These are phyloP conservation scores for Chelonus insularis DNA, from an alignment of 1,140 invertebrate species.

Conservation along the genomic window DNA sequence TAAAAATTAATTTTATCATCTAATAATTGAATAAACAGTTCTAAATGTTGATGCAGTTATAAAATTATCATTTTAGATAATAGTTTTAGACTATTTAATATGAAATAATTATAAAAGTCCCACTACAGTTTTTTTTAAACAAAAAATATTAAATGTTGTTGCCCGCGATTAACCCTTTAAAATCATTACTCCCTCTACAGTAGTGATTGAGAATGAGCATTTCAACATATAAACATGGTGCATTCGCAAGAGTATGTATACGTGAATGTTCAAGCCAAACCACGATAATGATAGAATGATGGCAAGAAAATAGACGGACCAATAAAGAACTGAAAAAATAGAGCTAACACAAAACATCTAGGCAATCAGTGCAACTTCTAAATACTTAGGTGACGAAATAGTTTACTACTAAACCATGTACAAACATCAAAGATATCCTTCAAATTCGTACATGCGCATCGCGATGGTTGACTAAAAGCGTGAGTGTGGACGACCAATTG, in stretches of 20 bases:
- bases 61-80: no score
- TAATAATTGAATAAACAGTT: no score
- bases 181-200: slow-evolving; percentile 8
- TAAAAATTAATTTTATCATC: no score
- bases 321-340: no score
- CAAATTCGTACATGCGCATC: background rate
- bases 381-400: no score
- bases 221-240: background rate
- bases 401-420: no score
- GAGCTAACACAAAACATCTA: no score
- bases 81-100: no score
- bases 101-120: background rate
- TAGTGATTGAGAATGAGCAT: slow-evolving; percentile 2
- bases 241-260: background rate
- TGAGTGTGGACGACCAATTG: background rate
- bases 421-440: no score
- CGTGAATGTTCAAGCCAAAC: background rate
- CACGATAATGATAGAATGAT: background rate
- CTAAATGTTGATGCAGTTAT: no score
- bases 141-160: background rate
- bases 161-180: no score
- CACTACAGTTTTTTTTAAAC: background rate
- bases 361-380: no score
- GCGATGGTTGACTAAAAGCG: slow-evolving; percentile 6
- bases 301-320: background rate